Base-by-base conservation (phyloP, 1,140 invertebrate genomes). In the Cydia amplana region DNA sequence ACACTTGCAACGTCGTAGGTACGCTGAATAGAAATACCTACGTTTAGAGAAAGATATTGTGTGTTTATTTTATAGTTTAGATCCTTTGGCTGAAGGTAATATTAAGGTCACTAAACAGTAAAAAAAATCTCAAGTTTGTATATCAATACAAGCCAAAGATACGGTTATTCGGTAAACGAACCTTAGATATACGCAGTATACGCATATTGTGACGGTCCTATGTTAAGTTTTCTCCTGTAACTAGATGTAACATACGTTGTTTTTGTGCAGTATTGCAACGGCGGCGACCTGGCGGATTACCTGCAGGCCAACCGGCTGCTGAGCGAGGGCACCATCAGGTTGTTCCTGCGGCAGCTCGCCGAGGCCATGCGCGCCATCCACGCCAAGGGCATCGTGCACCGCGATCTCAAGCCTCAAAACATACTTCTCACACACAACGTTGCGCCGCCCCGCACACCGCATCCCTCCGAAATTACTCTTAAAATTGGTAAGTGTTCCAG, bases 401-500 rank as follows among this genome's bases (percentile, higher is more conserved):
- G 99, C 85, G 99, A 99, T 94, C 94, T 99, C 83, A 99, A 99
- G 93, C 98, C 98, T 77, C 98, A 99, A 93, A 99, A 99, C 93
- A 99, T 99, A 86, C 94, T 99, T 73, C 93, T 99, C 65, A 97
- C 97, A 89, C 96, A 99, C 93, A 95, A 94, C 83, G 96, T 95
- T 87, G 87, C 92, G 16, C 91, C 92, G 51, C 90, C 89, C 0
- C 94, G 95, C 51, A 96, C 97, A 88, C 98, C 98, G 23, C 95
- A 96, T 74, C 97, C 98, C 60, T 95, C 96, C 79, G 97, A 99
- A 91, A 99, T 99, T 78, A 97, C 95, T 72, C 94, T 99, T 14
- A 99, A 99, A 95, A 99, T 99, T 86, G 97, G 97, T 97, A 94
- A 93, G 70, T 73, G 18, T 18, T 36, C 28, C 10, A 10, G 25